phyloP scores from a whole-genome alignment of 2,797 vertebrate genomes.

The Alexandromys oeconomus region DNA sequence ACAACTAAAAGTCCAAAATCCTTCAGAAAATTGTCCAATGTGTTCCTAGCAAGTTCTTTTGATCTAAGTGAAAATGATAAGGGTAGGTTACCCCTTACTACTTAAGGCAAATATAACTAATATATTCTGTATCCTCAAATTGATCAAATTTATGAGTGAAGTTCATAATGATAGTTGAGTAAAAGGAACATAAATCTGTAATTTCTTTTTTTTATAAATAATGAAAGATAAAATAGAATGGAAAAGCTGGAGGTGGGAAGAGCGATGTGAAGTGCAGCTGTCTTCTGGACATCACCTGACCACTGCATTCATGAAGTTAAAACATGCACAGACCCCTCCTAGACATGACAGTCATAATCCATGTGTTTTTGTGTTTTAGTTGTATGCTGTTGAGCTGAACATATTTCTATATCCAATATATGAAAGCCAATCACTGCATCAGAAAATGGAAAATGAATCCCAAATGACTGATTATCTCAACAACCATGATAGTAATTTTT shows the following conservation, averaged over 20 bases:
- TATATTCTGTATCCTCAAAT: background rate
- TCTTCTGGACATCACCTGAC: background rate
- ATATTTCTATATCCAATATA: background rate
- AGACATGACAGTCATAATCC: background rate
- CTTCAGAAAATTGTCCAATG: background rate
- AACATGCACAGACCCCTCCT: fast-evolving
- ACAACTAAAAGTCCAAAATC: constrained; percentile 25
- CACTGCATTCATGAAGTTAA: background rate
- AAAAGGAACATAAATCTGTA: background rate
- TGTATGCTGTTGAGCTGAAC: no score
- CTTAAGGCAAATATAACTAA: background rate
- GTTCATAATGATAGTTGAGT: background rate
- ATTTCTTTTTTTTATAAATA: background rate
- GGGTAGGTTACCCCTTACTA: background rate
- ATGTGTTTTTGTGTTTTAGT: no score
- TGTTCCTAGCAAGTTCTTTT: background rate
- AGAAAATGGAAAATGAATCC: background rate
- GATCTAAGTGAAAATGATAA: background rate
- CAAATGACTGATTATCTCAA: background rate
- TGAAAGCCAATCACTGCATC: background rate
- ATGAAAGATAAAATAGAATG: background rate
- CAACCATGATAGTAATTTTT: background rate
- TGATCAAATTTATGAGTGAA: constrained; percentile 19
- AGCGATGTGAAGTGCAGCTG: background rate
- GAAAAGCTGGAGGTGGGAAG: background rate